Percentiles rank a stretch among this genome's conserved stretches.
Evolutionary conservation across 1,140 invertebrate genomes (phyloP).

Genomic region (Zeugodacus cucurbitae): DNA sequence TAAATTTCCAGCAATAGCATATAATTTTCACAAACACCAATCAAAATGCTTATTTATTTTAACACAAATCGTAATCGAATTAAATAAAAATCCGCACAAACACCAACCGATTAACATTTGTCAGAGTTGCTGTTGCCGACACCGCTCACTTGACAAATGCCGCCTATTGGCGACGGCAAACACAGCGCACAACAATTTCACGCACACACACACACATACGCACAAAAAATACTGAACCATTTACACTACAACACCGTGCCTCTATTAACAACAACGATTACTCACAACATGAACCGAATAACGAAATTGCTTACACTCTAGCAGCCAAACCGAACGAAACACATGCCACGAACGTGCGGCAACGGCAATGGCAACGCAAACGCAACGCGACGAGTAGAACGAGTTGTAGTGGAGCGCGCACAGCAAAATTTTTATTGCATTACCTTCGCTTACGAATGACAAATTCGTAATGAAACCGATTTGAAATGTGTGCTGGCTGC

Average conservation of each 20-base stretch:
- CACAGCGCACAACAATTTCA: neutral
- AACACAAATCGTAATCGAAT: neutral
- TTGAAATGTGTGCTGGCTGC: conserved; percentile 58
- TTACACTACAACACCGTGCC: neutral
- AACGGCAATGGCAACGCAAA: conserved; percentile 45
- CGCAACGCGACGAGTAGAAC: conserved; percentile 19
- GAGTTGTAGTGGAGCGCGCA: conserved; percentile 15
- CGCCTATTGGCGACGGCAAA: conserved; percentile 29
- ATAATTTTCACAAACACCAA: neutral
- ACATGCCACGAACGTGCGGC: neutral
- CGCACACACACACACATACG: neutral
- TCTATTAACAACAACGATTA: neutral
- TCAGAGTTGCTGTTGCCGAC: conserved; percentile 33
- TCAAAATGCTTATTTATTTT: neutral
- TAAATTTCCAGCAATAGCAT: no score
- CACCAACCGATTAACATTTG: conserved; percentile 17
- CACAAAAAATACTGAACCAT: neutral
- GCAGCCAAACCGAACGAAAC: neutral
- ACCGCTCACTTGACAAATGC: conserved; percentile 33
- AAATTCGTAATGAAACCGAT: conserved; percentile 66
- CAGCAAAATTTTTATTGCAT: conserved; percentile 61
- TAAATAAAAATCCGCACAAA: conserved; percentile 21
- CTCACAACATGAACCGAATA: conserved; percentile 16
- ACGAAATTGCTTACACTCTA: neutral
- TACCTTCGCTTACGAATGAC: conserved; percentile 66